Evolutionary conservation across 2,113 vertebrate species (phyloP).

Genomic region (Pseudopipra pipra): DNA sequence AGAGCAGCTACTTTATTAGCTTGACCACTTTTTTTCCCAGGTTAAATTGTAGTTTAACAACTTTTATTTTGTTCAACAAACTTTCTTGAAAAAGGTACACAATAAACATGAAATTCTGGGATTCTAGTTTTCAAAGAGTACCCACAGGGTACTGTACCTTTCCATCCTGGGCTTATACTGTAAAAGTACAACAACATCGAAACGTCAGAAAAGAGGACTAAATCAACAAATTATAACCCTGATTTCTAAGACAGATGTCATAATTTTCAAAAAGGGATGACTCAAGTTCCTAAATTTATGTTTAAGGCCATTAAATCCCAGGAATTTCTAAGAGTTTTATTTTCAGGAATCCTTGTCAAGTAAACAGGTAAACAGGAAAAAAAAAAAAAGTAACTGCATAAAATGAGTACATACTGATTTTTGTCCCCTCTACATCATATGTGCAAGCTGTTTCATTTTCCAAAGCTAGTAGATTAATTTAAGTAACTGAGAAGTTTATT

Average conservation of each 20-base stretch:
- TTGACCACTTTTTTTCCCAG: background rate
- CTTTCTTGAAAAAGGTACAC: background rate
- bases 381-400: background rate
- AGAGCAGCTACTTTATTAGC: background rate
- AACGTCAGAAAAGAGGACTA: background rate
- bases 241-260: background rate
- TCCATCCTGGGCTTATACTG: background rate
- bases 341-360: background rate
- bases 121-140: background rate
- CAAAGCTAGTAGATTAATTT: background rate
- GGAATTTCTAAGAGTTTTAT: background rate
- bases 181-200: background rate
- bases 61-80: background rate
- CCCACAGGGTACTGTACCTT: fast-evolving
- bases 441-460: background rate
- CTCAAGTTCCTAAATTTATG: background rate
- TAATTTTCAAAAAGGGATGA: background rate
- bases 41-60: background rate
- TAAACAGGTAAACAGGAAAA: background rate
- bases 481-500: background rate
- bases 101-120: background rate
- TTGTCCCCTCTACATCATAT: background rate
- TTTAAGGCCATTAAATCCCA: background rate
- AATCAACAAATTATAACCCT: background rate
- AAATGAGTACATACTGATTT: background rate